phyloP scores from a whole-genome alignment of 2,888 invertebrate species.

The Falcaria lacertinaria region DNA sequence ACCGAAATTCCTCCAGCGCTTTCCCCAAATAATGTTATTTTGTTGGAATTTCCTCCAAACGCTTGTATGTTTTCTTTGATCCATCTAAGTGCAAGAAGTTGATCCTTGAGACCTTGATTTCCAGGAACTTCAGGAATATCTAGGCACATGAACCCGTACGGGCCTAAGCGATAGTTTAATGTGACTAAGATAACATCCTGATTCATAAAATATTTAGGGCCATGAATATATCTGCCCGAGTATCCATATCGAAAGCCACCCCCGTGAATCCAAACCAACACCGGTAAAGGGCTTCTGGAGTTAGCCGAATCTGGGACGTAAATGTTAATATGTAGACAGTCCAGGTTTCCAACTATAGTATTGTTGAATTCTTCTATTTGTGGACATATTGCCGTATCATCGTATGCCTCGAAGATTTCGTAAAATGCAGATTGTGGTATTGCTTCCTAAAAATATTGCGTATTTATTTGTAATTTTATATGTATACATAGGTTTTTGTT shows the following conservation, averaged over 20 bases:
- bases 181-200: slow-evolving; percentile 27
- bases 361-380: slow-evolving; percentile 31
- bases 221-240: slow-evolving; percentile 19
- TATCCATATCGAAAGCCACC: slow-evolving; percentile 15
- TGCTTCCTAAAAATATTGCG: background rate
- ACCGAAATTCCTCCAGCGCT: slow-evolving; percentile 20
- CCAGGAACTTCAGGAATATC: slow-evolving; percentile 22
- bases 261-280: slow-evolving; percentile 5
- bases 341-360: slow-evolving; percentile 46
- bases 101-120: slow-evolving; percentile 34
- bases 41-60: slow-evolving; percentile 31
- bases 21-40: slow-evolving; percentile 28
- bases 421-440: slow-evolving; percentile 16
- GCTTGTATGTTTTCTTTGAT: slow-evolving; percentile 27
- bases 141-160: slow-evolving; percentile 25
- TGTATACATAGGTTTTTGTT: too few relatives aligned
- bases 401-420: slow-evolving; percentile 19
- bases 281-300: slow-evolving; percentile 1
- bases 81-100: slow-evolving; percentile 29
- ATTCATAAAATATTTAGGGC: slow-evolving; percentile 25
- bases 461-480: background rate
- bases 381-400: slow-evolving; percentile 19
- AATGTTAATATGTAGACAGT: slow-evolving; percentile 60
- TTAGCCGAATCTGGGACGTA: slow-evolving; percentile 5
- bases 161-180: slow-evolving; percentile 22